Conservation (phyloP, 2,113 vertebrate genomes). For the Notiomystis cincta region DNA sequence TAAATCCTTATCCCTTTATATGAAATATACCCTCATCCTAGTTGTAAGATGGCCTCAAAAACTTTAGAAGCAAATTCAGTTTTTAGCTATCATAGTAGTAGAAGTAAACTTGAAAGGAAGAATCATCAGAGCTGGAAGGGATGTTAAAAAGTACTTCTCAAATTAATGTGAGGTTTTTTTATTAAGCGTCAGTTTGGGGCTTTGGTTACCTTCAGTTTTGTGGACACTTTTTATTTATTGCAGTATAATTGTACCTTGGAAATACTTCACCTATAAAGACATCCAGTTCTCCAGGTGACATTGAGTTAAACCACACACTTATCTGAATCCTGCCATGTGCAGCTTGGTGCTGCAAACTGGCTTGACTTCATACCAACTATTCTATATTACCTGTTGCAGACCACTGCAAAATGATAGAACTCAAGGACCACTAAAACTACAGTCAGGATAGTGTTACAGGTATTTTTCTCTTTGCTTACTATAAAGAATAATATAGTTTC, state of each 20-base stretch:
- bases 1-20: neutral
- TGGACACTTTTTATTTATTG: neutral
- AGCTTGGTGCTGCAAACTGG: neutral
- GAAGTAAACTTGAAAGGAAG: neutral
- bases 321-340: neutral
- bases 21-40: neutral
- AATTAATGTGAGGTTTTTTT: neutral
- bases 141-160: neutral
- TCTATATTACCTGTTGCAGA: neutral
- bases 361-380: neutral
- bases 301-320: neutral
- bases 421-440: neutral
- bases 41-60: neutral
- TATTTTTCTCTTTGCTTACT: neutral
- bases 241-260: neutral
- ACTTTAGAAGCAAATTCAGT: neutral
- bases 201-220: neutral
- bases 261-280: neutral
- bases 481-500: neutral
- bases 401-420: neutral
- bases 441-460: neutral
- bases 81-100: neutral
- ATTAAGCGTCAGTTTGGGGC: accelerated
- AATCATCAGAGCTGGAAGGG: neutral
- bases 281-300: neutral